Conservation (phyloP, 1,140 invertebrate genomes). For the Octopus bimaculoides region DNA sequence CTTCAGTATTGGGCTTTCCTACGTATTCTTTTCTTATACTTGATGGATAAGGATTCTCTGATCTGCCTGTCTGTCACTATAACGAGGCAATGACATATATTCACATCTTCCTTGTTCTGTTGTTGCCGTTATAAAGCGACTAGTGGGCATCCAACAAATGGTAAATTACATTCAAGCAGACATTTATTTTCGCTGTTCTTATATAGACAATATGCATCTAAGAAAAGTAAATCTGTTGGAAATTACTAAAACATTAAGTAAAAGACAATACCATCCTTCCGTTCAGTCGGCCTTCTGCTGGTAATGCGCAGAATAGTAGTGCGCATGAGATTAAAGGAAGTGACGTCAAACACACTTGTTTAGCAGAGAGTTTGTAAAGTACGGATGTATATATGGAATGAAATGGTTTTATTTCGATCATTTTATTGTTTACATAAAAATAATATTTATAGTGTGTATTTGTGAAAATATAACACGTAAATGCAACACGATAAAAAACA, state of each 20-base stretch:
- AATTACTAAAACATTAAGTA: too few species aligned
- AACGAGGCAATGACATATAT: conserved; percentile 39
- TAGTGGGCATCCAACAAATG: background rate
- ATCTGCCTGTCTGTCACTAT: conserved; percentile 17
- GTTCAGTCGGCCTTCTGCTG: background rate
- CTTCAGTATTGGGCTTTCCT: background rate
- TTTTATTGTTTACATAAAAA: too few species aligned
- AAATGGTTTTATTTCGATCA: too few species aligned
- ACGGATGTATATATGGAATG: too few species aligned
- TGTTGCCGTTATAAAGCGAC: too few species aligned
- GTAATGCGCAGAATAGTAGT: conserved; percentile 11
- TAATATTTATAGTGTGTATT: too few species aligned
- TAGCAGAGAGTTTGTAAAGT: background rate
- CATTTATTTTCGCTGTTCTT: conserved; percentile 25
- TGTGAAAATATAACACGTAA: too few species aligned
- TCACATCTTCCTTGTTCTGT: conserved; percentile 12
- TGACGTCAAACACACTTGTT: conserved; percentile 26
- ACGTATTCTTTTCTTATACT: background rate
- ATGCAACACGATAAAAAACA: too few species aligned
- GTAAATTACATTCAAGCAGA: conserved; percentile 16
- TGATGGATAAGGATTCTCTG: conserved; percentile 9
- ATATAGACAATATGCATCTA: conserved; percentile 3
- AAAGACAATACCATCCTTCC: too few species aligned
- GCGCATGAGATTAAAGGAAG: conserved; percentile 28
- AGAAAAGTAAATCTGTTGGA: too few species aligned